Evolutionary conservation across 2,888 invertebrate species (phyloP).

Genomic region (Monoplex corrugatus): DNA sequence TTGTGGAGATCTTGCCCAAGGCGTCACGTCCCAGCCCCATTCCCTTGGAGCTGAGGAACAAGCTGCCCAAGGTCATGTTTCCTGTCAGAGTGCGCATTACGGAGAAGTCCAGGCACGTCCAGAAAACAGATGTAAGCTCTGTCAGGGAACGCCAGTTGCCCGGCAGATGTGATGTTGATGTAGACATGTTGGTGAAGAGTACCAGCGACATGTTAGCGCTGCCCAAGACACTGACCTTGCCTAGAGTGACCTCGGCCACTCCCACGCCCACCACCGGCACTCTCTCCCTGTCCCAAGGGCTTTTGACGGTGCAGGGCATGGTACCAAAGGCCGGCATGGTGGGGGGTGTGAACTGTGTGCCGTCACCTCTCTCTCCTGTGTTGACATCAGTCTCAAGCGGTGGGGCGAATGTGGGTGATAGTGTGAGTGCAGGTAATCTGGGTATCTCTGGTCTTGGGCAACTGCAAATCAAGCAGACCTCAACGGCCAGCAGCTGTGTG

Average conservation of each 20-base stretch:
- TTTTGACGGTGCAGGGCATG: neutral
- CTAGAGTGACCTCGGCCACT: too few relatives aligned
- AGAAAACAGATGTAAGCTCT: neutral
- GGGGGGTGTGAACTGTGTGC: too few relatives aligned
- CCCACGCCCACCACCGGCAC: neutral
- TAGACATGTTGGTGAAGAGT: neutral
- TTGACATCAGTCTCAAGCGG: neutral
- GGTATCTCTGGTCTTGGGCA: constrained; percentile 51
- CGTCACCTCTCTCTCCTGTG: too few relatives aligned
- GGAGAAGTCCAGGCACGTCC: neutral
- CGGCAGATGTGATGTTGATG: too few relatives aligned
- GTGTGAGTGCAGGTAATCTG: neutral
- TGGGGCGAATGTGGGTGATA: neutral
- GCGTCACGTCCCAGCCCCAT: constrained; percentile 71
- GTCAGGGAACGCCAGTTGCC: neutral
- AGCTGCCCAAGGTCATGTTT: constrained; percentile 70
- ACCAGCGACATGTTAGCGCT: neutral
- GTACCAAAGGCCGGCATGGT: neutral
- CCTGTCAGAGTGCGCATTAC: constrained; percentile 71
- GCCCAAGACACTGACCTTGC: too few relatives aligned
- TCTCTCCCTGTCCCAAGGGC: neutral
- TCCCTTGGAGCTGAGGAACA: constrained; percentile 67
- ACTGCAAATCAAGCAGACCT: constrained; percentile 43
- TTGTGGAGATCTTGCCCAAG: constrained; percentile 71
- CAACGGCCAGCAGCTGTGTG: neutral